A percentile compares a stretch with the other conserved stretches of the same genome.
Evolutionary conservation across 2,113 vertebrate species (phyloP).

Genomic region (Podarcis muralis): DNA sequence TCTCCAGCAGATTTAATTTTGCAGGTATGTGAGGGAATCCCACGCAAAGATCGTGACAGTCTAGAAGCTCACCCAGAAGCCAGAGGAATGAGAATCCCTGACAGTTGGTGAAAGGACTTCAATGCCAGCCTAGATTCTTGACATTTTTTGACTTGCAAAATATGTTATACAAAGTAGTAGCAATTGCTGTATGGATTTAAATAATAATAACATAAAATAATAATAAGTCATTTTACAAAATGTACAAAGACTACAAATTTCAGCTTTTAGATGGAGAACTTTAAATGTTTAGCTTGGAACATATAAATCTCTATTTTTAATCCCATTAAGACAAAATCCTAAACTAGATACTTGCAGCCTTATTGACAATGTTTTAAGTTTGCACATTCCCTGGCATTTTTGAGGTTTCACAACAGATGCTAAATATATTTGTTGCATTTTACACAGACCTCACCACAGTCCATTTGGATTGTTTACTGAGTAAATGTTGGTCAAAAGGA

Average conservation of each 20-base stretch:
- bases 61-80: too few relatives aligned
- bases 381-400: background rate
- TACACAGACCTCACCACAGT: background rate
- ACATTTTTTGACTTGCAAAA: too few relatives aligned
- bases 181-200: too few relatives aligned
- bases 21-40: too few relatives aligned
- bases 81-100: too few relatives aligned
- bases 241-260: background rate
- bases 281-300: background rate
- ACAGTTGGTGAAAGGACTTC: too few relatives aligned
- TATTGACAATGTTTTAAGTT: background rate
- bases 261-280: background rate
- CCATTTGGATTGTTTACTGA: constrained; percentile 44
- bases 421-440: constrained; percentile 32
- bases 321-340: background rate
- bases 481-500: constrained; percentile 53
- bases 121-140: too few relatives aligned
- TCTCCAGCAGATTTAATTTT: too few relatives aligned
- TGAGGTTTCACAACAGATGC: constrained; percentile 32
- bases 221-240: background rate
- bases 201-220: too few relatives aligned
- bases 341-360: background rate
- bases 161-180: background rate
- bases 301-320: background rate
- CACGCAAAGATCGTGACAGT: too few relatives aligned